Evolutionary conservation across 2,888 invertebrate species (phyloP), one percentile per base, ranked within the genome.

Genomic region (Apamea monoglypha): DNA sequence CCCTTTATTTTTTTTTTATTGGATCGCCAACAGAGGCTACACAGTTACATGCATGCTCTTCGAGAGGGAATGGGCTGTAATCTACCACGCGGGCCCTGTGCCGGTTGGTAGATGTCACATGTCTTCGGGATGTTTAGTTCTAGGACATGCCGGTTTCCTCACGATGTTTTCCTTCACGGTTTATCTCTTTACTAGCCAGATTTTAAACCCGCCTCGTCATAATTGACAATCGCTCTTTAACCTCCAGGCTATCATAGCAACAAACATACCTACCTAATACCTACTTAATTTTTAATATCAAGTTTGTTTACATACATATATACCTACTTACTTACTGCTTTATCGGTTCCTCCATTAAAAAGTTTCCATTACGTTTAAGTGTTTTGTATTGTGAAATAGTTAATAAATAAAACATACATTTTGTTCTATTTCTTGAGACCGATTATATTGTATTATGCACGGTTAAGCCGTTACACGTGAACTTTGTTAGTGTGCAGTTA

Each of bases 321-420:
- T 40, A 40, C 40, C 50, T 74, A 81, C n/a, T 25, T 77, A 66
- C 47, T 67, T 68, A 84, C 70, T 40, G 50, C 12, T n/a, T 81
- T 78, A 84, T 79, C 84, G 18, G 21, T 0, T 67, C 25, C 21
- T 36, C 71, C 2, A 56, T 29, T 56, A 14, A 78, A 71, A 82
- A 84, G 53, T 78, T 82, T 82, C 81, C 81, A 82, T 56, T 78
- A n/a, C 67, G 47, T 71, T 70, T 32, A 21, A 36, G 14, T 64
- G 40, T 67, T 78, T 47, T 78, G 29, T 71, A 61, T 71, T 82
- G 80, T 71, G 80, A 84, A 82, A 82, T 84, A 25, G 14, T 36
- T 25, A 73, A 78, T 82, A 72, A 78, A 84, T 72, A 67, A 84
- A 68, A 84, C 79, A 71, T 63, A 40, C 40, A 40, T 40, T 32